A percentile compares a stretch with the other conserved stretches of the same genome.
Evolutionary conservation across 2,113 vertebrate species (phyloP).

Genomic region (Sinocyclocheilus anshuiensis): DNA sequence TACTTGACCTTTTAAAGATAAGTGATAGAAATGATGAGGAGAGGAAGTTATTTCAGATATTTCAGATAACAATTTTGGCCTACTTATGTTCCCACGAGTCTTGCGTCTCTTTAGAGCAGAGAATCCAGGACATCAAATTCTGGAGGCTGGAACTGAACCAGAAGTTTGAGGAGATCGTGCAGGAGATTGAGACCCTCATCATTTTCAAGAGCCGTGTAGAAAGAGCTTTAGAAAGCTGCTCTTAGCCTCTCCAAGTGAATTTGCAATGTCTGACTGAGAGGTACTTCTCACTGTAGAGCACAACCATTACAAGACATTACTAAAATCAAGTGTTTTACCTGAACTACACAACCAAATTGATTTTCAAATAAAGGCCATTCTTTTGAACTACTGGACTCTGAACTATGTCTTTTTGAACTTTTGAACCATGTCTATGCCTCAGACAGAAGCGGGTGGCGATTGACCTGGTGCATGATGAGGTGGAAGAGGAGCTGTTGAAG

Average conservation of each 20-base stretch:
- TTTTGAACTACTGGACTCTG: too few species aligned
- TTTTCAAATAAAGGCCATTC: neutral
- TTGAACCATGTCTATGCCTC: neutral
- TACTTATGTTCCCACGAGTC: neutral
- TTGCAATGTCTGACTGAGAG: constrained; percentile 83
- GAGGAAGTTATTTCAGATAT: neutral
- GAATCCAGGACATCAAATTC: constrained; percentile 83
- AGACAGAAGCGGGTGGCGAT: constrained; percentile 80
- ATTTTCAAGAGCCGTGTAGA: constrained; percentile 74
- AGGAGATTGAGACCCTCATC: constrained; percentile 78
- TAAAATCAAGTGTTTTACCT: neutral
- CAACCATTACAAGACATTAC: neutral
- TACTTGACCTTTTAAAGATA: neutral
- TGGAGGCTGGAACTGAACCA: constrained; percentile 85
- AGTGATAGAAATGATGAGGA: neutral
- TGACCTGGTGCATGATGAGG: constrained; percentile 82
- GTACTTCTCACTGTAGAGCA: constrained; percentile 63
- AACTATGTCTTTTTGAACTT: too few species aligned
- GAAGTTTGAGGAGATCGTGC: constrained; percentile 81
- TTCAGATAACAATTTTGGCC: neutral
- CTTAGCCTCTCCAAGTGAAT: constrained; percentile 76
- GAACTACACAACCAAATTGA: neutral
- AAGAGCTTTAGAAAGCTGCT: constrained; percentile 79
- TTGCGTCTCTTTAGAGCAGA: constrained; percentile 77
- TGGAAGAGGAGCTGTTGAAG: constrained; percentile 82